Conservation (phyloP, 1,140 invertebrate species). For the Brachionus rubens region DNA sequence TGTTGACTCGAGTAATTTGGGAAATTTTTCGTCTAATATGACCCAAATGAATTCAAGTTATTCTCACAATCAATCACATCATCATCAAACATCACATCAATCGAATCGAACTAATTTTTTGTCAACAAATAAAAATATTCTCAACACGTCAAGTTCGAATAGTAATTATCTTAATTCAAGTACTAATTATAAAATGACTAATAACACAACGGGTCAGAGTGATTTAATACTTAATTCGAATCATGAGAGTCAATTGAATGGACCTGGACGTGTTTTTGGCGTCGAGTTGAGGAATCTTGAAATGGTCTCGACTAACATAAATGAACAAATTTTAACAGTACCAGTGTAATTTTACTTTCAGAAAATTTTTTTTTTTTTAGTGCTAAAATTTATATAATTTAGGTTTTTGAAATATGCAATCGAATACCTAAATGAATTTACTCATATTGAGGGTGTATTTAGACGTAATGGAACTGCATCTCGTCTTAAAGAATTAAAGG, state of each 20-base stretch:
- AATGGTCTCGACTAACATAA: neutral
- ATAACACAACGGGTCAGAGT: neutral
- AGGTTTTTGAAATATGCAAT: constrained; percentile 38
- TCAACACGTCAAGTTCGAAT: constrained; percentile 14
- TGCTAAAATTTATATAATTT: neutral
- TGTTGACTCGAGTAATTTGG: constrained; percentile 33
- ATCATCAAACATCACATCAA: constrained; percentile 3
- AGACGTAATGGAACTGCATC: constrained; percentile 38
- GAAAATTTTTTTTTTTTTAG: neutral
- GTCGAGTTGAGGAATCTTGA: neutral
- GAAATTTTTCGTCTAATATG: constrained; percentile 41
- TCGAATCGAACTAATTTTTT: neutral
- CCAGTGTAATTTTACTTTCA: neutral
- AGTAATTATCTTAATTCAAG: constrained; percentile 9
- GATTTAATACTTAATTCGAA: neutral
- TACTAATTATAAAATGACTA: constrained; percentile 8
- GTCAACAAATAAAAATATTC: constrained; percentile 5
- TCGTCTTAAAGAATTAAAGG: constrained; percentile 41
- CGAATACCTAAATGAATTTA: constrained; percentile 10
- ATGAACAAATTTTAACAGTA: constrained; percentile 21
- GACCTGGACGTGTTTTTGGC: neutral
- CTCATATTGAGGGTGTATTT: constrained; percentile 28
- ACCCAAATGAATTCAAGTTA: constrained; percentile 28
- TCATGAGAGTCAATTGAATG: constrained; percentile 13
- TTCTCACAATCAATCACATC: constrained; percentile 19